A percentile compares a stretch with the other conserved stretches of the same genome.
phyloP scores from a whole-genome alignment of 2,888 invertebrate species.

The Ptychoptera contaminata region DNA sequence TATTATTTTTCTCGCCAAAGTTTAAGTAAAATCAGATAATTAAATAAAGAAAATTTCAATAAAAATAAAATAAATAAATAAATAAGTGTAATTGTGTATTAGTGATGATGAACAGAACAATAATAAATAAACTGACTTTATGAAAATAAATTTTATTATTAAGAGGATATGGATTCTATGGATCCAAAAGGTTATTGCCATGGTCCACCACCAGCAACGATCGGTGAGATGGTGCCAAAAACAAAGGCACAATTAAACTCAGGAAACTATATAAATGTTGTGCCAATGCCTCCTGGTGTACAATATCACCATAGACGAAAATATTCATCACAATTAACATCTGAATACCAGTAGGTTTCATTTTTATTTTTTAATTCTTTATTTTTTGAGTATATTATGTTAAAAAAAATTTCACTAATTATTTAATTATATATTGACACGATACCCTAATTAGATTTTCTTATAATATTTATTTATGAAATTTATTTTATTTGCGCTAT shows the following conservation, averaged over 20 bases:
- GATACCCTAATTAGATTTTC: not conserved
- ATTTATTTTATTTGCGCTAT: too few species aligned
- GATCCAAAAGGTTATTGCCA: constrained; percentile 5
- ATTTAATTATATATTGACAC: not conserved
- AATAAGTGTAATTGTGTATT: too few species aligned
- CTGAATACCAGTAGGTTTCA: constrained; percentile 27
- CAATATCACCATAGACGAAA: constrained; percentile 28
- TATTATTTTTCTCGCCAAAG: too few species aligned
- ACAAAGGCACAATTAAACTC: constrained; percentile 17
- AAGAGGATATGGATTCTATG: constrained; percentile 4
- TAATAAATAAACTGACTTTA: too few species aligned
- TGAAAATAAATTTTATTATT: not conserved
- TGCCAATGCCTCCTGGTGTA: constrained; percentile 27
- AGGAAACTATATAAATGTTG: constrained; percentile 28
- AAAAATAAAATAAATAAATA: too few species aligned
- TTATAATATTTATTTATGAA: not conserved
- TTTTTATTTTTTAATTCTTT: constrained; percentile 4
- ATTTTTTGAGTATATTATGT: too few species aligned
- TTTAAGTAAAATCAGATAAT: too few species aligned
- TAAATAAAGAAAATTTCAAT: too few species aligned
- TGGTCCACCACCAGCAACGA: constrained; percentile 11
- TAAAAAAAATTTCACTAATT: too few species aligned
- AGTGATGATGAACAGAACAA: too few species aligned
- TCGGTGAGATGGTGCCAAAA: constrained; percentile 11
- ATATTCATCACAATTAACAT: constrained; percentile 20